Percentiles rank a stretch among this genome's conserved stretches.
Conservation (phyloP, 2,888 invertebrate genomes). For the Micropterix aruncella region DNA sequence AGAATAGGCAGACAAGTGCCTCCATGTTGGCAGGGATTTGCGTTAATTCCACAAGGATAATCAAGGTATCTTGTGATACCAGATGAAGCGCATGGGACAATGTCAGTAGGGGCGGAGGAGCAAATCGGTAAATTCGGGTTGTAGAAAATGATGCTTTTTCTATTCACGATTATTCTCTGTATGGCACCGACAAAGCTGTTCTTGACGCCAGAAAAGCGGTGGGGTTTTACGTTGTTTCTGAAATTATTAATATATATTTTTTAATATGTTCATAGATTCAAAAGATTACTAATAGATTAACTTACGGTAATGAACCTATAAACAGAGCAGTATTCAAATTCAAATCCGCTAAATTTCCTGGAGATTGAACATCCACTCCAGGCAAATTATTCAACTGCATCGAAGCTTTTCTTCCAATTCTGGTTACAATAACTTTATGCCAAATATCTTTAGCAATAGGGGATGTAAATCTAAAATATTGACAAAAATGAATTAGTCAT, state of each 20-base stretch:
- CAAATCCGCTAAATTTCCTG: constrained; percentile 64
- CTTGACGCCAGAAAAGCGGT: constrained; percentile 50
- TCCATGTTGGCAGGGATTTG: constrained; percentile 61
- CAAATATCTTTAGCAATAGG: constrained; percentile 56
- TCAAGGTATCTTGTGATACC: constrained; percentile 52
- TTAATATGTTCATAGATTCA: no score
- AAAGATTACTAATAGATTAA: constrained; percentile 13
- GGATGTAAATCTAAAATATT: constrained; percentile 18
- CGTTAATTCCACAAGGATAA: constrained; percentile 39
- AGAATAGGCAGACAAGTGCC: constrained; percentile 71
- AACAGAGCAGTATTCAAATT: constrained; percentile 71
- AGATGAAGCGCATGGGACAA: constrained; percentile 41
- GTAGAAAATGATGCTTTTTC: constrained; percentile 31
- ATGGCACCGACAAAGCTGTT: constrained; percentile 73
- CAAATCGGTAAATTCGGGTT: constrained; percentile 28
- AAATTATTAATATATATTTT: constrained; percentile 3
- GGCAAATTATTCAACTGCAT: constrained; percentile 65
- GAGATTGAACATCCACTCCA: constrained; percentile 57
- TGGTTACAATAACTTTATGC: constrained; percentile 63
- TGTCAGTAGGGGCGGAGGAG: constrained; percentile 30
- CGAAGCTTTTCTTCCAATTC: constrained; percentile 62
- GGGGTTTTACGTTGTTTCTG: constrained; percentile 53
- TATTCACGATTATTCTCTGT: constrained; percentile 71
- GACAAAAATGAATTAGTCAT: no score
- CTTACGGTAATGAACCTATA: constrained; percentile 66